Evolutionary conservation across 2,888 invertebrate species (phyloP).

Genomic region (Metopia argyrocephala): DNA sequence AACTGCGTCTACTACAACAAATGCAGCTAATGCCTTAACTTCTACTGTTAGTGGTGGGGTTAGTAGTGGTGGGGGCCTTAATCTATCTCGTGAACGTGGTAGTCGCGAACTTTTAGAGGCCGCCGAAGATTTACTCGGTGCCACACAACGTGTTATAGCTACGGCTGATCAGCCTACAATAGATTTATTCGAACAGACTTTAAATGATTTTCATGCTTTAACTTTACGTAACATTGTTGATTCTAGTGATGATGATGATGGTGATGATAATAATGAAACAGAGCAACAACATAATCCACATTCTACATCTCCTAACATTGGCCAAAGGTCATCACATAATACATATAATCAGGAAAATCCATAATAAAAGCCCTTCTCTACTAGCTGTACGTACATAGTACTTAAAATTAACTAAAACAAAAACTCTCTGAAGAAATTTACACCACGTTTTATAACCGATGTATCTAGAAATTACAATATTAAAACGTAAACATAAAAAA

Average conservation of each 20-base stretch:
- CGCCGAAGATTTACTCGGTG: conserved; percentile 76
- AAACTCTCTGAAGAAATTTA: conserved; percentile 16
- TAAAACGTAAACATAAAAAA: conserved; percentile 21
- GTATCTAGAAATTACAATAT: conserved; percentile 19
- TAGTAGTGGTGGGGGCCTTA: conserved; percentile 22
- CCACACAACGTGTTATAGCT: conserved; percentile 73
- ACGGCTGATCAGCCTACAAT: conserved; percentile 75
- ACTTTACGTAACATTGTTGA: conserved; percentile 76
- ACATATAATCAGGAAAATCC: conserved; percentile 52
- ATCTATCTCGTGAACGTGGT: conserved; percentile 65
- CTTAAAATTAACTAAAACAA: conserved; percentile 48
- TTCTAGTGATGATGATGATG: conserved; percentile 75
- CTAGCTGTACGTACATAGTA: not conserved
- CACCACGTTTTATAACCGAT: too few species aligned
- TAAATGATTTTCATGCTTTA: conserved; percentile 77
- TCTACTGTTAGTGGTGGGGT: conserved; percentile 65
- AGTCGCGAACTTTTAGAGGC: conserved; percentile 72
- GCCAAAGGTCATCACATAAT: conserved; percentile 52
- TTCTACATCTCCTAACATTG: conserved; percentile 22
- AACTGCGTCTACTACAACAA: not conserved
- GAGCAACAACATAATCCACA: conserved; percentile 29
- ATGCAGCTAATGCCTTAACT: not conserved
- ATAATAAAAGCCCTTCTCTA: conserved; percentile 26
- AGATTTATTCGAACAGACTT: conserved; percentile 77
- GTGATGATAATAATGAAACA: conserved; percentile 66